Evolutionary conservation across 1,140 invertebrate genomes (phyloP), one percentile per base, ranked within the genome.

Genomic region (Fopius arisanus): DNA sequence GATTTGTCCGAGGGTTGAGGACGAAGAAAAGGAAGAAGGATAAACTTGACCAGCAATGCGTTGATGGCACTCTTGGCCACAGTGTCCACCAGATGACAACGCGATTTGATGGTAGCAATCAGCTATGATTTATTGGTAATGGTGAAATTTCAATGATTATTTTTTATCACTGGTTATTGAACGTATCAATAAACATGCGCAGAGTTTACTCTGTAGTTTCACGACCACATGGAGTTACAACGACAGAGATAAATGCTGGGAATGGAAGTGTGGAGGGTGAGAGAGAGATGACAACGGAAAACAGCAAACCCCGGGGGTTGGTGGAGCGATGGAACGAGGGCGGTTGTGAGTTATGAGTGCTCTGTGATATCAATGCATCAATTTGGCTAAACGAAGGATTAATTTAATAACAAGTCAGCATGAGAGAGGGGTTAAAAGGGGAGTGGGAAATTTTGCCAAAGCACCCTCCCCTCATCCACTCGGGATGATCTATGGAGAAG

Each of bases 311-410:
- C 69, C 14, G 31, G 59, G n/a, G 28, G 21, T 65, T 63, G 19
- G 26, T 37, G 43, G 41, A 29, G 31, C 23, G 67, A 73, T 70
- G 73, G 75, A 59, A 71, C 28, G 76, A 74, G 75, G 79, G 82
- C 80, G 84, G 80, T 79, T 77, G 78, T 88, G 86, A 88, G 83
- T 88, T 88, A 87, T 87, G 84, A 84, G 81, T 86, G 84, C 84
- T 87, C 82, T 87, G 85, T 87, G 86, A 88, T 88, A 87, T 88
- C 86, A 82, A 87, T 87, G 85, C 86, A 88, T 88, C 86, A 88
- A 87, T 88, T 88, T 87, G 86, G 84, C 86, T 87, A 88, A 88
- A 88, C 85, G 86, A 88, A 87, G 86, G 85, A 88, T 87, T 87
- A 87, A 88, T 87, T 88, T 87, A 88, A 87, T 87, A 88, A 87